Percentiles rank a stretch among this genome's conserved stretches.
Conservation (phyloP, 2,888 invertebrate genomes). For the Allacma fusca region DNA sequence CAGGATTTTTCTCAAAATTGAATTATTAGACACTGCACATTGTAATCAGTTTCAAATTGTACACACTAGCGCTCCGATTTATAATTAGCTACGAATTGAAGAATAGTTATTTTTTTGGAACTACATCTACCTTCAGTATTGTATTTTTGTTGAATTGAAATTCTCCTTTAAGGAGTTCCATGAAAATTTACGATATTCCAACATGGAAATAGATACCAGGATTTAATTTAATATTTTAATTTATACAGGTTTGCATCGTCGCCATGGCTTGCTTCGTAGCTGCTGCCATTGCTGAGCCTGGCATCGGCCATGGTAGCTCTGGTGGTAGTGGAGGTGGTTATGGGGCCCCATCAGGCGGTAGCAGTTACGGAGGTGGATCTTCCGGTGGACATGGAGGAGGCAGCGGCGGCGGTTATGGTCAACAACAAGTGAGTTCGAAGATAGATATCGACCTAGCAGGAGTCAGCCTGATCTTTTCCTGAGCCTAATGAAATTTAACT, state of each 20-base stretch:
- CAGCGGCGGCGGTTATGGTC: conserved; percentile 21
- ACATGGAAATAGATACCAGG: too few relatives aligned
- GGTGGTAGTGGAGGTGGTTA: conserved; percentile 28
- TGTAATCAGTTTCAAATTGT: too few relatives aligned
- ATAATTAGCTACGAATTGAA: too few relatives aligned
- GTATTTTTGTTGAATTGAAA: too few relatives aligned
- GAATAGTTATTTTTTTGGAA: too few relatives aligned
- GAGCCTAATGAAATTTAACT: too few relatives aligned
- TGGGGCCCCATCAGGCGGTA: conserved; percentile 18
- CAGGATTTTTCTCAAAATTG: background rate
- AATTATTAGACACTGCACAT: too few relatives aligned
- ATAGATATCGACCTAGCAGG: background rate
- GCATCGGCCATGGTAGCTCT: conserved; percentile 13
- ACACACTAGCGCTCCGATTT: too few relatives aligned
- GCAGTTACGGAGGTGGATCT: conserved; percentile 12
- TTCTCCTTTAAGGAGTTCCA: too few relatives aligned
- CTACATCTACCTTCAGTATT: too few relatives aligned
- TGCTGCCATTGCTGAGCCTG: conserved; percentile 33
- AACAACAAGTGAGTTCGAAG: conserved; percentile 19
- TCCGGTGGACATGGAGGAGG: conserved; percentile 27
- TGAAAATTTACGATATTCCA: too few relatives aligned
- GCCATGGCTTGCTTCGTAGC: conserved; percentile 31
- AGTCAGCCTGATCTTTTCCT: background rate
- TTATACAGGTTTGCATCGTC: conserved; percentile 25
- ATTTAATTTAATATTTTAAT: background rate